phyloP scores from a whole-genome alignment of 2,888 invertebrate species.

The Agrotis ipsilon region DNA sequence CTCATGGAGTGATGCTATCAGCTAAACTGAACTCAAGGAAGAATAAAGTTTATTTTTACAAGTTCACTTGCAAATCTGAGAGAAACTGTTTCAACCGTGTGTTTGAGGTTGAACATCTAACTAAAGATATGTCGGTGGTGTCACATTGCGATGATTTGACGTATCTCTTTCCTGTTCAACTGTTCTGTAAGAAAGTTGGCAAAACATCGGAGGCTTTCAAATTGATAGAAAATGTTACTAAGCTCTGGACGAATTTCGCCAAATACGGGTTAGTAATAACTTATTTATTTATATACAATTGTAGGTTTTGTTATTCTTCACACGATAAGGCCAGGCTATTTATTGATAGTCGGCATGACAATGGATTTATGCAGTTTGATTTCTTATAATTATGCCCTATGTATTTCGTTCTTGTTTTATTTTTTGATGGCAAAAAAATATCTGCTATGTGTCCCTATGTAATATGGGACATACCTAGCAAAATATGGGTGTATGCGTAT shows the following conservation, averaged over 20 bases:
- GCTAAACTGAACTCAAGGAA: conserved; percentile 68
- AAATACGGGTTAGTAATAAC: conserved; percentile 78
- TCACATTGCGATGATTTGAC: conserved; percentile 76
- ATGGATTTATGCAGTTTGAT: no score
- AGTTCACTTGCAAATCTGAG: conserved; percentile 76
- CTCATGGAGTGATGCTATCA: conserved; percentile 66
- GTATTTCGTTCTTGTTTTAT: no score
- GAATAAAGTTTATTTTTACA: conserved; percentile 75
- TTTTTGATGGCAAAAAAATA: no score
- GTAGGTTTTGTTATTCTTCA: no score
- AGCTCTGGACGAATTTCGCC: conserved; percentile 83
- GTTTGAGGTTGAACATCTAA: conserved; percentile 55
- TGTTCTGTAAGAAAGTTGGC: conserved; percentile 62
- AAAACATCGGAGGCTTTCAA: conserved; percentile 68
- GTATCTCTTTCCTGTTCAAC: conserved; percentile 73
- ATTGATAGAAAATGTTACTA: conserved; percentile 74
- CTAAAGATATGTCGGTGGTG: conserved; percentile 62
- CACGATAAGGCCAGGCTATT: no score
- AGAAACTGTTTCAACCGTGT: conserved; percentile 70
- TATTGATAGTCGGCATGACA: no score
- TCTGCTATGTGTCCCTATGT: no score
- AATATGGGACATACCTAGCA: no score
- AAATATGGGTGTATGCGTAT: no score
- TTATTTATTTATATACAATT: not conserved
- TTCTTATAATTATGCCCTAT: no score